Conservation (phyloP, 2,113 vertebrate species). For the Electrona antarctica region DNA sequence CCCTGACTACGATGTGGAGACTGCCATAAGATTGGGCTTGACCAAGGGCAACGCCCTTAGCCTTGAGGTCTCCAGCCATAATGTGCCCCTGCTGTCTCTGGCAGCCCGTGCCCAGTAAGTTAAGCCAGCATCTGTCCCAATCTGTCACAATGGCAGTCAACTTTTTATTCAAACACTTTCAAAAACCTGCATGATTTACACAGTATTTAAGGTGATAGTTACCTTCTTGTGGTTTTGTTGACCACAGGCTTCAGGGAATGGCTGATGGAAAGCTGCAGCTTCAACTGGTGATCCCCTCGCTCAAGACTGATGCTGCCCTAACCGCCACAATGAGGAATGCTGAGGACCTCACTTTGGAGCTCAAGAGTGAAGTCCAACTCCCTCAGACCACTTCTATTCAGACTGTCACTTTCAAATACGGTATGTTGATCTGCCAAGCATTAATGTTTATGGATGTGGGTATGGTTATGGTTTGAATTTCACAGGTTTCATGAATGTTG, state of each 20-base stretch:
- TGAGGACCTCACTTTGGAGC: constrained; percentile 73
- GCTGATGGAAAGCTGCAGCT: constrained; percentile 78
- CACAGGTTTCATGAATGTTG: background rate
- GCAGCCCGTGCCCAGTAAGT: constrained; percentile 84
- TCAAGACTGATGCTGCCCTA: constrained; percentile 79
- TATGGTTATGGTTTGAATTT: background rate
- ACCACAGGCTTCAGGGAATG: constrained; percentile 74
- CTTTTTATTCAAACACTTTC: background rate
- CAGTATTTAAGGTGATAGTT: background rate
- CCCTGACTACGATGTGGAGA: constrained; percentile 81
- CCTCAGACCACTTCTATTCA: constrained; percentile 79
- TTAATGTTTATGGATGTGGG: background rate
- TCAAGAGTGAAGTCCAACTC: constrained; percentile 81
- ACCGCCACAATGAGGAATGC: constrained; percentile 74
- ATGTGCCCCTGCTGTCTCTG: constrained; percentile 83
- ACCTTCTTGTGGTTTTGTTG: constrained; percentile 16
- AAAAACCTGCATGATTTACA: background rate
- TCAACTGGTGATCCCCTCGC: constrained; percentile 79
- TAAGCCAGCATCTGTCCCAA: background rate
- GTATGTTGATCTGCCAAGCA: constrained; percentile 65
- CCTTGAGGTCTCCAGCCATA: constrained; percentile 85
- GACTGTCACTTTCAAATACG: constrained; percentile 80
- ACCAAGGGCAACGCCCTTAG: constrained; percentile 71
- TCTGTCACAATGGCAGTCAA: background rate
- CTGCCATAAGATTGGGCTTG: constrained; percentile 81